Percentiles rank a stretch among this genome's conserved stretches.
These are phyloP conservation scores for Lineus longissimus DNA, from an alignment of 1,140 invertebrate species.

Conservation along the genomic window DNA sequence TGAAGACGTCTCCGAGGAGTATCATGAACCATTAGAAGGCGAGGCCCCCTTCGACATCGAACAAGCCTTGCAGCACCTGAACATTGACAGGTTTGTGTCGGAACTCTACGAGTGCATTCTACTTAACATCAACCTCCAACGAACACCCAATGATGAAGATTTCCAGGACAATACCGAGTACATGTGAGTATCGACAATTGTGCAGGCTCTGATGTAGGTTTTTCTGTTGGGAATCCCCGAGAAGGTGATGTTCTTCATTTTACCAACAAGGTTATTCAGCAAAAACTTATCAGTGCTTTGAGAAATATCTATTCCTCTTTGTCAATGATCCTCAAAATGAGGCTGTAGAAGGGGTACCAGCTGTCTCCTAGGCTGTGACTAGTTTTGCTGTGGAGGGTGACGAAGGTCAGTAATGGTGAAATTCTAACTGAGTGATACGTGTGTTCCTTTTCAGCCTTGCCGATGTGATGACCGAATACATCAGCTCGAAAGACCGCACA, in stretches of 20 bases:
- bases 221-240: neutral
- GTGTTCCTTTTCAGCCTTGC: neutral
- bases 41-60: slow-evolving; percentile 10
- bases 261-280: neutral
- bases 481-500: slow-evolving; percentile 7
- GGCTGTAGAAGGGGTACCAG: too few relatives aligned
- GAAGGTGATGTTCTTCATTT: neutral
- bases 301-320: neutral
- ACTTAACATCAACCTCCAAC: slow-evolving; percentile 23
- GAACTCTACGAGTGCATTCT: slow-evolving; percentile 30
- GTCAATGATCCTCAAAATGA: too few relatives aligned
- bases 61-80: slow-evolving; percentile 16
- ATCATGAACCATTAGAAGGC: slow-evolving; percentile 16
- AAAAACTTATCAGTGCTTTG: neutral
- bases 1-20: slow-evolving; percentile 21
- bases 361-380: neutral
- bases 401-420: too few relatives aligned
- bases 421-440: neutral
- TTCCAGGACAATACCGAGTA: slow-evolving; percentile 15
- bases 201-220: neutral
- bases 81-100: slow-evolving; percentile 20
- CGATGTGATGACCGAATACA: neutral
- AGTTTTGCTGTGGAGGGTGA: too few relatives aligned
- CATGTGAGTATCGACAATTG: slow-evolving; percentile 11
- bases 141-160: slow-evolving; percentile 21